These are phyloP conservation scores for Camponotus vicinus DNA, from an alignment of 1,140 invertebrate genomes.

Conservation along the genomic window DNA sequence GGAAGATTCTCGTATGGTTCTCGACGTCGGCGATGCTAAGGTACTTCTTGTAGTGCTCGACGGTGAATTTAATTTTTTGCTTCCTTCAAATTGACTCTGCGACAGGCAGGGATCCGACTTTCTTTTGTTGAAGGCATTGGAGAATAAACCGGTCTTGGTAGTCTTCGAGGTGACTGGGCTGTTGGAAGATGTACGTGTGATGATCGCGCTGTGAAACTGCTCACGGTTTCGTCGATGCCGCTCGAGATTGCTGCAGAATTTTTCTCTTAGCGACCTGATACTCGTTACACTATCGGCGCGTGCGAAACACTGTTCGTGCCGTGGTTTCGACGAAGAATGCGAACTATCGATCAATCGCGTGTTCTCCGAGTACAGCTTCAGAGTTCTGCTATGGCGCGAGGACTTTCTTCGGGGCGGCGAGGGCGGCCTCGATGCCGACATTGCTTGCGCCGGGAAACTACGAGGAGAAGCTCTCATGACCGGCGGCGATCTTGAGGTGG, in stretches of 20 bases:
- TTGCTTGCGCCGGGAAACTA: constrained; percentile 21
- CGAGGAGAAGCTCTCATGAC: constrained; percentile 39
- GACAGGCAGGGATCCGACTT: constrained; percentile 73
- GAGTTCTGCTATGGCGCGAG: constrained; percentile 90
- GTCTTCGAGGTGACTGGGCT: background rate
- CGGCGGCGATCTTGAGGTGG: background rate
- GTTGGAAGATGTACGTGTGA: constrained; percentile 32
- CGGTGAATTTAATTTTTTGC: background rate
- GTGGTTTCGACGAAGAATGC: constrained; percentile 71
- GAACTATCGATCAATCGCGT: constrained; percentile 45
- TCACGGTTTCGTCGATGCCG: constrained; percentile 85
- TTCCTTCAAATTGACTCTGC: constrained; percentile 38
- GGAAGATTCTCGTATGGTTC: background rate
- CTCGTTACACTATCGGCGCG: constrained; percentile 83
- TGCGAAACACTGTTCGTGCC: constrained; percentile 88
- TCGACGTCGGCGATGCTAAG: background rate
- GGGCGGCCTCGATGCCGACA: constrained; percentile 84
- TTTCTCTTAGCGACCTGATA: constrained; percentile 87
- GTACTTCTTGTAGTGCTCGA: constrained; percentile 11
- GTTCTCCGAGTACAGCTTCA: constrained; percentile 87
- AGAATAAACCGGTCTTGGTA: constrained; percentile 4
- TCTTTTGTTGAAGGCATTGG: constrained; percentile 68
- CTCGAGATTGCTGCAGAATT: constrained; percentile 87
- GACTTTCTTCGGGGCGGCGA: constrained; percentile 91
- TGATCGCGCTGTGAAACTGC: constrained; percentile 75